phyloP scores from a whole-genome alignment of 2,888 invertebrate genomes.

The Melieria picta region DNA sequence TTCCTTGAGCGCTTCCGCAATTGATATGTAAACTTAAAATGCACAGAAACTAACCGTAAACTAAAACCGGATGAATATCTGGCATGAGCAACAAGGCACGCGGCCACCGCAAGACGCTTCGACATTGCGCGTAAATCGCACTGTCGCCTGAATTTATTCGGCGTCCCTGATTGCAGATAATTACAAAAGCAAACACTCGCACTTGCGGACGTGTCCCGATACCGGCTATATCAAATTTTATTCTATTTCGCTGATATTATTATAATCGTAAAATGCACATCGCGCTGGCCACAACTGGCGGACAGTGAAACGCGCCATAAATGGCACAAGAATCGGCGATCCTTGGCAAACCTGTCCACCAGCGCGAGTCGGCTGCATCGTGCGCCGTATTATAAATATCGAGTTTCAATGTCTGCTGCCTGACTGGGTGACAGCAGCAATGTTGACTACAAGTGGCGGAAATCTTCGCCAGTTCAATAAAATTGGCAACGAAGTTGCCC shows the following conservation, averaged over 20 bases:
- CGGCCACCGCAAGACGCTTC: not conserved
- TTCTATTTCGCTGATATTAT: constrained; percentile 28
- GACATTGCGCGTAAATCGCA: not conserved
- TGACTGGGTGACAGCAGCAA: constrained; percentile 24
- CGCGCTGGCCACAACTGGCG: not conserved
- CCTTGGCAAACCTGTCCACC: too few relatives aligned
- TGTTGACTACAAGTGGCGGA: constrained; percentile 22
- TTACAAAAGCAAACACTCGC: not conserved
- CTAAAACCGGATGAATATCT: too few relatives aligned
- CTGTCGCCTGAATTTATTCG: constrained; percentile 11
- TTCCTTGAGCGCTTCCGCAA: too few relatives aligned
- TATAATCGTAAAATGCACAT: constrained; percentile 27
- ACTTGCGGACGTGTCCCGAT: not conserved
- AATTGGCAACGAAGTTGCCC: constrained; percentile 30
- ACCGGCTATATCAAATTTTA: constrained; percentile 28
- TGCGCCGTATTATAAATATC: constrained; percentile 24
- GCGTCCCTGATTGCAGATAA: constrained; percentile 21
- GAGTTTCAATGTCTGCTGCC: constrained; percentile 24
- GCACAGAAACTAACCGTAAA: too few relatives aligned
- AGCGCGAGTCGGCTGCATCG: not conserved
- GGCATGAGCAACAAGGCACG: too few relatives aligned
- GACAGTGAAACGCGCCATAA: not conserved
- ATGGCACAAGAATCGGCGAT: not conserved
- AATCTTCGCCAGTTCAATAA: constrained; percentile 29
- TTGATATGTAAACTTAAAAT: too few relatives aligned